Evolutionary conservation across 2,113 vertebrate genomes (phyloP).

Genomic region (Astatoreochromis straeleni): DNA sequence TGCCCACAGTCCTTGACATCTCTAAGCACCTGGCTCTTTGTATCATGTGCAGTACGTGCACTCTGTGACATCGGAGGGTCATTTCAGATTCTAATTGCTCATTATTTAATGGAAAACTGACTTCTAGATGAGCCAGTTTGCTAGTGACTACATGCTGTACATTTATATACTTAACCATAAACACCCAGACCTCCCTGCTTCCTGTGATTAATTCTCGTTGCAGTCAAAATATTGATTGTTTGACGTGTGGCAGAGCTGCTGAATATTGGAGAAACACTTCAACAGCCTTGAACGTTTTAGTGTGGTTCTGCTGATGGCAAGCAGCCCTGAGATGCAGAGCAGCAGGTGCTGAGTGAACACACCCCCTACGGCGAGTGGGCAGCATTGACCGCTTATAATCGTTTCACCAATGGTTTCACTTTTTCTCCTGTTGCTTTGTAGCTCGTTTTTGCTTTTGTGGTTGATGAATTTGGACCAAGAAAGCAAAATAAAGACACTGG

Average conservation of each 20-base stretch:
- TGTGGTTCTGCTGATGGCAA: background rate
- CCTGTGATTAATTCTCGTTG: background rate
- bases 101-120: background rate
- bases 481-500: background rate
- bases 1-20: background rate
- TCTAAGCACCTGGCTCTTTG: background rate
- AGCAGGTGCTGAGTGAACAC: background rate
- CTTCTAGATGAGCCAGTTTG: background rate
- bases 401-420: background rate
- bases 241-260: background rate
- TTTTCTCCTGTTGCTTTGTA: background rate
- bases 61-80: background rate
- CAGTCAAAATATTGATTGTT: slow-evolving; percentile 1
- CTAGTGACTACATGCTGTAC: background rate
- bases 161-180: background rate
- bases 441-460: background rate
- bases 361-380: background rate
- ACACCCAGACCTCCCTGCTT: background rate
- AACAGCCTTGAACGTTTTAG: background rate
- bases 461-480: background rate
- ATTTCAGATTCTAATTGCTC: background rate
- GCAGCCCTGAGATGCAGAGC: background rate
- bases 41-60: background rate
- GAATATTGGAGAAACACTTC: background rate
- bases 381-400: background rate